Conservation (phyloP, 1,140 invertebrate species). For the Anadara kagoshimensis region DNA sequence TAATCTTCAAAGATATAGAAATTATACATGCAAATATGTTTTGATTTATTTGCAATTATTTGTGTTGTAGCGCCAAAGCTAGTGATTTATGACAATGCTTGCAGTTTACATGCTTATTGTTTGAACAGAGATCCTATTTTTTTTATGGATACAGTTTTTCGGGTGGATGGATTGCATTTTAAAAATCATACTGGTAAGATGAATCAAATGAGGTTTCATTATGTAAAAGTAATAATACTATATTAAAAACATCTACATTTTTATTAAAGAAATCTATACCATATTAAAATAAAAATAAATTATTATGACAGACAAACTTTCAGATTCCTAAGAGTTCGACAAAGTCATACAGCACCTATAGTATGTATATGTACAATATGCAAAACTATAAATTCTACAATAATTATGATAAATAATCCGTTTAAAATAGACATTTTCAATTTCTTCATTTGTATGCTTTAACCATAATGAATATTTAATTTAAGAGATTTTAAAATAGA, state of each 20-base stretch:
- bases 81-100: conserved; percentile 43
- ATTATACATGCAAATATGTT: neutral
- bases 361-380: neutral
- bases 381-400: too few species aligned
- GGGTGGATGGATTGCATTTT: conserved; percentile 32
- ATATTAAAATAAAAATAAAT: neutral
- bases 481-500: neutral
- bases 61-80: conserved; percentile 29
- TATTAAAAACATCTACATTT: neutral
- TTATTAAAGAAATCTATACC: neutral
- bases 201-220: too few species aligned
- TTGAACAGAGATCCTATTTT: conserved; percentile 37
- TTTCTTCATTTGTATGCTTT: neutral
- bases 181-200: conserved; percentile 30
- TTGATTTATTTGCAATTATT: neutral
- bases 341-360: neutral
- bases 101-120: conserved; percentile 33
- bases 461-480: neutral
- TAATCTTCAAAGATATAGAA: neutral
- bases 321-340: neutral
- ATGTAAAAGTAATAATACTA: neutral
- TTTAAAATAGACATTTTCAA: too few species aligned
- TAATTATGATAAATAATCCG: too few species aligned
- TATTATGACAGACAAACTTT: neutral
- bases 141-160: conserved; percentile 29